Base-by-base conservation (phyloP, 2,888 invertebrate genomes). In the Ormyrus nitidulus region DNA sequence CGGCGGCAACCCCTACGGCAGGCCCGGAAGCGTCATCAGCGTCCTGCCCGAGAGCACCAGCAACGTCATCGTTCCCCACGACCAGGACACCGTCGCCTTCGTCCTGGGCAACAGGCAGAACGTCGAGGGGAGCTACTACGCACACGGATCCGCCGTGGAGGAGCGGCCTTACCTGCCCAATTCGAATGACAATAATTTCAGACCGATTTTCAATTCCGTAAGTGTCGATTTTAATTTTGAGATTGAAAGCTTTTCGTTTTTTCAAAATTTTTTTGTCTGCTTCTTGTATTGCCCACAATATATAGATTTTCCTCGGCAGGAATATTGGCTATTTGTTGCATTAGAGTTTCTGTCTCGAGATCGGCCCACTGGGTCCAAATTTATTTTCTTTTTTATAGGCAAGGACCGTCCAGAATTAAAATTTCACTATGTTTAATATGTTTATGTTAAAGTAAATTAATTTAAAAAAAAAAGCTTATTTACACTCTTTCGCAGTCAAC, bases 31-130 rank as follows among this genome's bases (percentile, higher is more conserved):
- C 13, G 80, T 83, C 2, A 79, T 79, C n/a, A 80, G 66, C 44
- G 80, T 83, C 10, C 61, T 83, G 34, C 84, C 84, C 2, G 92
- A 93, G 6, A 93, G 93, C 83, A 93, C 93, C n/a, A 94, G 93
- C 83, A 94, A 93, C 80, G 92, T 94, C 49, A 92, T 93, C 51
- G 93, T 94, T 65, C 93, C 93, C 0, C 93, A 93, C 0, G 93
- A 93, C 72, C 94, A 94, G 86, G 92, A 94, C 79, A 93, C 93
- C 0, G 93, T 94, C 0, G 93, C 93, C 0, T 94, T 94, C 85
- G 93, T 94, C 0, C 90, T 94, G 0, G 94, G 94, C 5, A 93
- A 94, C 84, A 92, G 93, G 77, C 94, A 94, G 84, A 92, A 92
- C 78, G 93, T 94, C 0, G 91, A 91, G 51, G 91, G 91, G 65